A percentile compares a stretch with the other conserved stretches of the same genome.
These are phyloP conservation scores for Xanthorhoe spadicearia DNA, from an alignment of 2,888 invertebrate species.

Conservation along the genomic window DNA sequence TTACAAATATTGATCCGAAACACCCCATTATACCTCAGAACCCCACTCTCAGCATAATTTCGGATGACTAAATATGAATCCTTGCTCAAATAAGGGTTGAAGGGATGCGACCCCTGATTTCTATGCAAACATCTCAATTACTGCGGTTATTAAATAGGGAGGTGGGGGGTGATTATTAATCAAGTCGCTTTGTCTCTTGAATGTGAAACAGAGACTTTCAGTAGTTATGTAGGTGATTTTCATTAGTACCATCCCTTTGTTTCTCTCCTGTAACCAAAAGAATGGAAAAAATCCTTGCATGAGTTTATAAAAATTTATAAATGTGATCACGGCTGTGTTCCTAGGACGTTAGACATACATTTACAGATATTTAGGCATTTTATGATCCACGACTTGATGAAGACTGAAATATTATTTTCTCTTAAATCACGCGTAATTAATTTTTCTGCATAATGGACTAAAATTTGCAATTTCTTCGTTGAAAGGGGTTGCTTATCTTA, in stretches of 20 bases:
- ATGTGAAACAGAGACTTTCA: conserved; percentile 39
- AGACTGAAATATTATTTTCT: neutral
- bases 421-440: neutral
- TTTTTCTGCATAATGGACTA: neutral
- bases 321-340: too few relatives aligned
- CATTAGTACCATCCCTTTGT: too few relatives aligned
- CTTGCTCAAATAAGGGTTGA: conserved; percentile 67
- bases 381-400: too few relatives aligned
- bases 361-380: too few relatives aligned
- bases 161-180: conserved; percentile 67
- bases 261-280: too few relatives aligned
- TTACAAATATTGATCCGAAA: conserved; percentile 32
- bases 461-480: conserved; percentile 17
- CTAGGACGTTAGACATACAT: too few relatives aligned
- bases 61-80: conserved; percentile 79
- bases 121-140: conserved; percentile 82
- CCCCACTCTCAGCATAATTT: conserved; percentile 71
- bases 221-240: neutral
- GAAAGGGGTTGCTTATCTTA: conserved; percentile 52
- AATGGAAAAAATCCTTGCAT: too few relatives aligned
- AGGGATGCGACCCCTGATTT: conserved; percentile 61
- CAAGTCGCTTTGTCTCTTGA: conserved; percentile 61
- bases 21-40: conserved; percentile 46
- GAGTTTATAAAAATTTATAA: too few relatives aligned
- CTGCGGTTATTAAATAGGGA: conserved; percentile 78